These are phyloP conservation scores for Lytechinus pictus DNA, from an alignment of 35 echinoderm and acorn worm genomes.

Conservation along the genomic window DNA sequence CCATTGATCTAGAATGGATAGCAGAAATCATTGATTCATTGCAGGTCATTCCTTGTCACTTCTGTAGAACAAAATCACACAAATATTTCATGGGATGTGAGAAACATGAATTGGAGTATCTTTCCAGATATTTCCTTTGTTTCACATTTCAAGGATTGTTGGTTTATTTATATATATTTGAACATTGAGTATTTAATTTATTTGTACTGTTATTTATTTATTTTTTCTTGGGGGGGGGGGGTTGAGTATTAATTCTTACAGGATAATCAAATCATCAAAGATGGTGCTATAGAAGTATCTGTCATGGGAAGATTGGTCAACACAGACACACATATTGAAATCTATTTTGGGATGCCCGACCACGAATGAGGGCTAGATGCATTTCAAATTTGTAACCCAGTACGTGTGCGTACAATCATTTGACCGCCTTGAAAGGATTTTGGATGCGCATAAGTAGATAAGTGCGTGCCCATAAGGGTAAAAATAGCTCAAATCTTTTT, in stretches of 20 bases:
- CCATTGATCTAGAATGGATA: neutral
- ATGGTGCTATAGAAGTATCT: neutral
- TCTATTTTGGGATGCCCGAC: neutral
- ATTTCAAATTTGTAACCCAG: slow-evolving; percentile 11
- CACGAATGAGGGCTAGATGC: neutral
- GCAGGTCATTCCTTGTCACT: neutral
- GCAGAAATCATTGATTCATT: neutral
- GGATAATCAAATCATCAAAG: neutral
- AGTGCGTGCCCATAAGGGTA: neutral
- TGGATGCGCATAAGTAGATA: neutral
- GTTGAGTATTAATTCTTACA: neutral
- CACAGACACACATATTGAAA: neutral
- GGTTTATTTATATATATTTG: no score
- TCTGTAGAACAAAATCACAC: neutral
- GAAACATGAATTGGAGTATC: neutral
- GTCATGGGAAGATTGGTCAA: neutral
- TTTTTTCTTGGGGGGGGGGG: neutral
- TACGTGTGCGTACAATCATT: slow-evolving; percentile 10
- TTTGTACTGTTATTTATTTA: no score
- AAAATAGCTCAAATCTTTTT: neutral
- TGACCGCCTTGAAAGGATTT: neutral
- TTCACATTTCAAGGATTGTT: no score
- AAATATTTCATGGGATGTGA: neutral
- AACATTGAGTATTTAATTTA: no score
- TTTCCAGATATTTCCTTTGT: neutral